Conservation (phyloP, 2,797 vertebrate genomes). For the Vultur gryphus region DNA sequence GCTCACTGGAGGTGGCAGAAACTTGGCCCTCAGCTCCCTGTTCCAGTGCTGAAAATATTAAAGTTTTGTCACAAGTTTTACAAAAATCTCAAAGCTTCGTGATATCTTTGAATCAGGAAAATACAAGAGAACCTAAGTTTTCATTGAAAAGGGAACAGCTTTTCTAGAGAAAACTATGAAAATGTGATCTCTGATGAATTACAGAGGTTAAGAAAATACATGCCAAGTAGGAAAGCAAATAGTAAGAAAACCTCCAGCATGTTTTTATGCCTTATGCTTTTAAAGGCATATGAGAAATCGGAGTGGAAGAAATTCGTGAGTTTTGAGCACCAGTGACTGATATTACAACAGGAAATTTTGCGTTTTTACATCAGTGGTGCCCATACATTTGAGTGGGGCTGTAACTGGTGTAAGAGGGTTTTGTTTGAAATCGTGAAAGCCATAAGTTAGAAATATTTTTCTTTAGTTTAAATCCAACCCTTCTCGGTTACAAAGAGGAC, state of each 20-base stretch:
- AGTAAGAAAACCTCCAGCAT: background rate
- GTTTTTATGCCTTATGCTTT: background rate
- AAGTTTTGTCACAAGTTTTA: background rate
- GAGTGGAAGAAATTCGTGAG: background rate
- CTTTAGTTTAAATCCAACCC: background rate
- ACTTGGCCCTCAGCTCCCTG: background rate
- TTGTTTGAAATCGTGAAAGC: background rate
- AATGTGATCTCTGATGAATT: background rate
- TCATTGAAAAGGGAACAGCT: background rate
- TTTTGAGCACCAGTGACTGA: background rate
- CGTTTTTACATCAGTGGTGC: background rate
- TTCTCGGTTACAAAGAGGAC: background rate
- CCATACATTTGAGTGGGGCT: background rate
- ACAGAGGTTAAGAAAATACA: constrained; percentile 31
- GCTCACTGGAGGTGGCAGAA: background rate
- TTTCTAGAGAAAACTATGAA: background rate
- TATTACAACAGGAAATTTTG: background rate
- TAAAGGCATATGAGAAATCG: background rate
- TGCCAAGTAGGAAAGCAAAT: background rate
- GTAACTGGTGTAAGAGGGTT: background rate
- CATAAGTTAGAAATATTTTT: background rate
- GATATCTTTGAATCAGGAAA: background rate
- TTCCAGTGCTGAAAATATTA: background rate
- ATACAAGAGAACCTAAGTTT: background rate
- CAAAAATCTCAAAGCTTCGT: background rate